Percentiles rank a stretch among this genome's conserved stretches.
Conservation (phyloP, 2,888 invertebrate genomes). For the Drosophila demipolita region DNA sequence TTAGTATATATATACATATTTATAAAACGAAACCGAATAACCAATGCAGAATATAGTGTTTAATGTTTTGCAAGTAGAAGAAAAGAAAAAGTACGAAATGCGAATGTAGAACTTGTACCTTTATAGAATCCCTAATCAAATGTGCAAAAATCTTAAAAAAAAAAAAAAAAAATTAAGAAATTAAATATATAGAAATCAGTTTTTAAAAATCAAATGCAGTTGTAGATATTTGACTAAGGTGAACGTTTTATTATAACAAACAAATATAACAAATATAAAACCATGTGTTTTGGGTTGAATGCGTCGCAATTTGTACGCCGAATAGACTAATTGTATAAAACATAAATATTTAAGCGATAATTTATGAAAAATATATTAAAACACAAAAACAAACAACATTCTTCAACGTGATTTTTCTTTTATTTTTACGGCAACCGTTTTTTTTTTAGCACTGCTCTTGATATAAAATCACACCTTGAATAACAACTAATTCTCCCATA, state of each 20-base stretch:
- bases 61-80: slow-evolving; percentile 18
- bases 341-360: slow-evolving; percentile 71
- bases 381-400: slow-evolving; percentile 28
- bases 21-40: slow-evolving; percentile 20
- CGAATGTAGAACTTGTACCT: slow-evolving; percentile 51
- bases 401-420: neutral
- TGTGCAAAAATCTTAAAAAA: slow-evolving; percentile 1
- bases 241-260: slow-evolving; percentile 15
- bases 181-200: slow-evolving; percentile 13
- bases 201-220: slow-evolving; percentile 35
- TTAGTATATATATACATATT: slow-evolving; percentile 37
- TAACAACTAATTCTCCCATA: neutral
- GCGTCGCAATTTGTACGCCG: slow-evolving; percentile 39
- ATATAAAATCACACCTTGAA: neutral
- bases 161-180: slow-evolving; percentile 8
- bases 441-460: neutral
- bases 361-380: slow-evolving; percentile 65
- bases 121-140: slow-evolving; percentile 35
- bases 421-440: neutral
- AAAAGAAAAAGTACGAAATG: slow-evolving; percentile 17
- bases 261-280: slow-evolving; percentile 25
- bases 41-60: slow-evolving; percentile 22
- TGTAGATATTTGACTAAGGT: slow-evolving; percentile 61
- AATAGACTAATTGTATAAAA: slow-evolving; percentile 74
- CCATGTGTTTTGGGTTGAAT: slow-evolving; percentile 40